Evolutionary conservation across 1,140 invertebrate genomes (phyloP).

Genomic region (Popillia japonica): DNA sequence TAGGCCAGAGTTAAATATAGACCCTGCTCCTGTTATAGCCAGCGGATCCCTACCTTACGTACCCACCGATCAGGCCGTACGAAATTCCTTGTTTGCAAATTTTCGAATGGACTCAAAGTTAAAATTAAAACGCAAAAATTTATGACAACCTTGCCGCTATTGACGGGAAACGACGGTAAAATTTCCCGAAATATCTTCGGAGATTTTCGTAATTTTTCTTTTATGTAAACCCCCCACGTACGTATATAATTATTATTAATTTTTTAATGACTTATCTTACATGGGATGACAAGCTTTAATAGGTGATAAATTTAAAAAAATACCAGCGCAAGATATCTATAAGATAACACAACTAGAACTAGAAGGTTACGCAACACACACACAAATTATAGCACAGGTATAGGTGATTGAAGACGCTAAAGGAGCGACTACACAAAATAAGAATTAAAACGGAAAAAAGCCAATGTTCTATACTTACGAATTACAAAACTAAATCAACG

Average conservation of each 20-base stretch:
- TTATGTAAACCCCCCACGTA: background rate
- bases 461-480: constrained; percentile 14
- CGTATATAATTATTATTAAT: background rate
- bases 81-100: constrained; percentile 37
- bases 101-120: constrained; percentile 20
- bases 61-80: background rate
- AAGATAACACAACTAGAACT: background rate
- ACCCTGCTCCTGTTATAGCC: constrained; percentile 37
- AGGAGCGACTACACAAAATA: background rate
- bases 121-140: constrained; percentile 21
- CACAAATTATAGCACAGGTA: background rate
- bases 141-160: background rate
- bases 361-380: constrained; percentile 36
- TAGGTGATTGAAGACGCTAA: background rate
- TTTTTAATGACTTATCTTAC: background rate
- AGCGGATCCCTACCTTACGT: constrained; percentile 18
- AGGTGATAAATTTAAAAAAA: background rate
- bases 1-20: constrained; percentile 32
- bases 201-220: background rate
- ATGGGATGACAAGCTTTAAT: background rate
- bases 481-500: background rate
- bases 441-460: constrained; percentile 3
- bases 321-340: background rate
- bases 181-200: background rate
- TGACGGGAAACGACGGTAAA: background rate